Evolutionary conservation across 1,140 invertebrate genomes (phyloP), one percentile per base, ranked within the genome.

Genomic region (Heliconius eleuchia): DNA sequence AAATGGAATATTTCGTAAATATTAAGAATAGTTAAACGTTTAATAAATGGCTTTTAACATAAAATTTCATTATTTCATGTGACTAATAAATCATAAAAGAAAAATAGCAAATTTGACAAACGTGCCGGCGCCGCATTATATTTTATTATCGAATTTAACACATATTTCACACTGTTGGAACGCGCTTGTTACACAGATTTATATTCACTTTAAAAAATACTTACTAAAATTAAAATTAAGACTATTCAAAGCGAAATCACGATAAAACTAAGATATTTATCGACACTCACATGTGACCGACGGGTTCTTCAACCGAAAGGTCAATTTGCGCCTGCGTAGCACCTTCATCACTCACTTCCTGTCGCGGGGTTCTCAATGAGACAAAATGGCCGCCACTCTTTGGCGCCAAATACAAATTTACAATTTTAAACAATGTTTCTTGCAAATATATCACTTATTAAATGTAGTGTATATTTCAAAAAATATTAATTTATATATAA

Each of bases 271-370:
- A 90, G 89, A 94, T 94, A 94, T 94, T 95, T 94, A 95, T 95
- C 92, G 92, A 94, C 93, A 95, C 94, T 95, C 93, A 95, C 94
- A 95, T 95, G 94, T 95, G 94, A 95, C 93, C 92, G 93, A 95
- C 91, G 94, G 94, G 93, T 94, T 94, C 93, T 94, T 94, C 92
- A 94, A 95, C 92, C 94, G 92, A 95, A 95, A 94, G 92, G 94
- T 93, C 92, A 94, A 93, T 94, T 94, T 95, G 93, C 94, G 94
- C 94, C 93, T 94, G 94, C 94, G 94, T 94, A 95, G 94, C 92
- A 94, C 92, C 89, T 93, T 91, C 87, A 91, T 94, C 88, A 94
- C 89, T 94, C 93, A 93, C 90, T 95, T 95, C 94, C 94, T 91
- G 92, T 93, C 82, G 88, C 87, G 93, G 94, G 94, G 94, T 94